phyloP scores from a whole-genome alignment of 2,797 vertebrate genomes.

The Myripristis murdjan region DNA sequence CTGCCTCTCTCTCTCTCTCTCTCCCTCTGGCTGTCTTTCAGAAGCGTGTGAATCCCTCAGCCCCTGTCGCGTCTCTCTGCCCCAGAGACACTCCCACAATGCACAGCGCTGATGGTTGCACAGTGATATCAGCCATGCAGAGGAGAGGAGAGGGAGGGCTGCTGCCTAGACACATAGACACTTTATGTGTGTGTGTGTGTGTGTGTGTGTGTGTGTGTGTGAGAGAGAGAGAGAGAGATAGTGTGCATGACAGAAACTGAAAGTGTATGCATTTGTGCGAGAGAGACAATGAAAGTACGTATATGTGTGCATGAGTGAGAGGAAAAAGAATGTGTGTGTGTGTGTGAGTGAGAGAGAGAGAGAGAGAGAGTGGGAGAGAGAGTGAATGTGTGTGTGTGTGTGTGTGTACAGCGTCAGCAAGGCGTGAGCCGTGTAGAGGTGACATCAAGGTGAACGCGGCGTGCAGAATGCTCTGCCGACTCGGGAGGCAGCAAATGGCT shows the following conservation, averaged over 20 bases:
- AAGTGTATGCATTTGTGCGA: no score
- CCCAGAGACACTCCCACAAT: slow-evolving; percentile 86
- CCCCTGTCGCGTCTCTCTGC: slow-evolving; percentile 82
- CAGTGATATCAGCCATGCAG: slow-evolving; percentile 81
- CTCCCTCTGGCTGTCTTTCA: slow-evolving; percentile 84
- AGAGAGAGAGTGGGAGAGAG: slow-evolving; percentile 40
- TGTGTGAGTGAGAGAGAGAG: slow-evolving; percentile 32
- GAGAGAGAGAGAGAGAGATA: slow-evolving; percentile 7
- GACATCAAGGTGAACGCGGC: slow-evolving; percentile 94
- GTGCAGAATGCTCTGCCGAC: slow-evolving; percentile 91
- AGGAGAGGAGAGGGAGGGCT: slow-evolving; percentile 78
- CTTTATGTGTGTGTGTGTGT: slow-evolving; percentile 44
- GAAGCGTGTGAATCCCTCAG: slow-evolving; percentile 85
- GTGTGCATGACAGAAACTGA: slow-evolving; percentile 52
- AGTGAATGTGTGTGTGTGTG: slow-evolving; percentile 57
- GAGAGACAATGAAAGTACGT: no score
- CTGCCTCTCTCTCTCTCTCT: slow-evolving; percentile 34
- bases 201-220: slow-evolving; percentile 33
- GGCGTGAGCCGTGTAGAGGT: slow-evolving; percentile 87
- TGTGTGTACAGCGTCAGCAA: slow-evolving; percentile 82
- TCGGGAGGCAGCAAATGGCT: slow-evolving; percentile 93
- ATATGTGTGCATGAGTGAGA: slow-evolving; percentile 49
- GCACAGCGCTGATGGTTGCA: slow-evolving; percentile 83
- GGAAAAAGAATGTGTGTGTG: slow-evolving; percentile 51
- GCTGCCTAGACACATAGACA: slow-evolving; percentile 61